Percentiles rank a stretch among this genome's conserved stretches.
Evolutionary conservation across 2,888 invertebrate species (phyloP).

Genomic region (Nysson spinosus): DNA sequence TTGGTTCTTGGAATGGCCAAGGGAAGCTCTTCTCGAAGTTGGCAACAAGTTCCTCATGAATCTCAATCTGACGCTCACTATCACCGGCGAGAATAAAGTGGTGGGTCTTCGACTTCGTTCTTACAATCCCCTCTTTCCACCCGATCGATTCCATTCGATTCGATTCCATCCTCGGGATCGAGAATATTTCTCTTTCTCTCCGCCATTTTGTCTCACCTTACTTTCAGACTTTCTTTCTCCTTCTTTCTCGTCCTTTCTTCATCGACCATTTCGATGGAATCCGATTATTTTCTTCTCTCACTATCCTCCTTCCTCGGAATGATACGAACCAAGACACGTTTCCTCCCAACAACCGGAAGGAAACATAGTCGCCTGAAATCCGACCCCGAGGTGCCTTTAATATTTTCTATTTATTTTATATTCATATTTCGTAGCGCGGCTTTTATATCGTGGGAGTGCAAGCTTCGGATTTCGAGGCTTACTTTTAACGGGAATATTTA

Average conservation of each 20-base stretch:
- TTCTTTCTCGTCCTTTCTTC: neutral
- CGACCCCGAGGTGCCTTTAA: constrained; percentile 31
- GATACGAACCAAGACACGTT: constrained; percentile 41
- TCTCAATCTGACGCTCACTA: constrained; percentile 85
- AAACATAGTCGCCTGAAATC: constrained; percentile 19
- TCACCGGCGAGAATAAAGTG: constrained; percentile 81
- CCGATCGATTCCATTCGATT: constrained; percentile 57
- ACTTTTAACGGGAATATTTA: too few relatives aligned
- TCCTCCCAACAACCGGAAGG: constrained; percentile 12
- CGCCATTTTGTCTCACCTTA: constrained; percentile 15
- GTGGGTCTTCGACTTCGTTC: constrained; percentile 69
- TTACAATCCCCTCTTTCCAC: constrained; percentile 27
- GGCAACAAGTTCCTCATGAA: constrained; percentile 88
- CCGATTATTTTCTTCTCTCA: constrained; percentile 60
- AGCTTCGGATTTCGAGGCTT: too few relatives aligned
- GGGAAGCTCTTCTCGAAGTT: constrained; percentile 92
- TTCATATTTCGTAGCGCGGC: neutral
- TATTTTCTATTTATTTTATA: constrained; percentile 42
- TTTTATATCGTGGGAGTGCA: too few relatives aligned
- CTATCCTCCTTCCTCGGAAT: constrained; percentile 34
- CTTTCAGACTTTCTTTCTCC: constrained; percentile 13
- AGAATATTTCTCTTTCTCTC: too few relatives aligned
- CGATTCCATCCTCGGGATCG: constrained; percentile 49
- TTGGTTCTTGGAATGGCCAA: constrained; percentile 94
- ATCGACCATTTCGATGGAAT: constrained; percentile 43